phyloP scores from a whole-genome alignment of 2,797 vertebrate genomes.

The Pterois miles region DNA sequence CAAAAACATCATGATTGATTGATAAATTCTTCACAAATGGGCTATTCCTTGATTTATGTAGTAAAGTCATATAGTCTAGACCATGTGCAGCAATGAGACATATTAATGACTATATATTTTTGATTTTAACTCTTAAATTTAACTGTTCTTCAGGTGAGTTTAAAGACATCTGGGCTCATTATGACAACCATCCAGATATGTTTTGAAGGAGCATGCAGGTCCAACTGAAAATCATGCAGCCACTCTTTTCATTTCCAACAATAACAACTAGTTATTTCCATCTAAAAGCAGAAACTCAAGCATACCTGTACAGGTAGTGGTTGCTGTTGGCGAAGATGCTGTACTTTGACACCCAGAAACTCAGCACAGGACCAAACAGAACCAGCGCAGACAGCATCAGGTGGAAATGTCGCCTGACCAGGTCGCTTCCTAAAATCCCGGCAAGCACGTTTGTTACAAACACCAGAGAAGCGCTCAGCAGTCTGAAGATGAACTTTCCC shows the following conservation, averaged over 20 bases:
- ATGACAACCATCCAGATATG: neutral
- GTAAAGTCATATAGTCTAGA: neutral
- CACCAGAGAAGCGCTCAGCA: constrained; percentile 53
- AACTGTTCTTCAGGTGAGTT: neutral
- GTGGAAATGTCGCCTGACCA: constrained; percentile 84
- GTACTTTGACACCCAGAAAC: constrained; percentile 84
- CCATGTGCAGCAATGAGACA: neutral
- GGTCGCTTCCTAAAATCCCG: constrained; percentile 79
- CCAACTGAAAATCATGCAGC: neutral
- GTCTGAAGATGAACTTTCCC: constrained; percentile 32
- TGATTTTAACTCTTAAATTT: neutral
- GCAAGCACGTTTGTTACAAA: constrained; percentile 80
- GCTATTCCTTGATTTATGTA: neutral
- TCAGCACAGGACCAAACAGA: constrained; percentile 86
- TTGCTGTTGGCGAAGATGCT: constrained; percentile 88
- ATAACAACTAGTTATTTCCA: neutral
- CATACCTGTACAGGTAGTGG: constrained; percentile 89
- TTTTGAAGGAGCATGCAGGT: neutral
- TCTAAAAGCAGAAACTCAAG: neutral
- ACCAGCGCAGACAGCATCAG: constrained; percentile 85
- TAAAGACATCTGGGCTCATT: neutral
- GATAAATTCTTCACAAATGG: too few species aligned
- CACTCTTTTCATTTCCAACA: neutral
- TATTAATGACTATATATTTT: neutral
- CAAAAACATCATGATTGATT: neutral